Evolutionary conservation across 2,888 invertebrate species (phyloP), one percentile per base, ranked within the genome.

Genomic region (Xylota segnis): DNA sequence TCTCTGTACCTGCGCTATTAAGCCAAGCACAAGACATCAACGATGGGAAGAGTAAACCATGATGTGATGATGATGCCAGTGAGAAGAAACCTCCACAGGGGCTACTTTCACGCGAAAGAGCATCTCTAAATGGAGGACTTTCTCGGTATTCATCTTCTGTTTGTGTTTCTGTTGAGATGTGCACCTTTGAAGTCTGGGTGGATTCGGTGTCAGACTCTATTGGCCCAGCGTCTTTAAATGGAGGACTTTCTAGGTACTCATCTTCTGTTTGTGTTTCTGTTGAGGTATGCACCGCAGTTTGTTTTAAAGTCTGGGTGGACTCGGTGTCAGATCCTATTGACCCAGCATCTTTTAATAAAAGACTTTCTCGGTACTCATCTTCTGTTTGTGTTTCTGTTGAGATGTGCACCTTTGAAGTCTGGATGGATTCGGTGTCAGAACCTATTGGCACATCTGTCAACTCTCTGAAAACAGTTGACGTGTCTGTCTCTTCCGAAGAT

Each of bases 21-120:
- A 86, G 56, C 81, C 81, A 82, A 71, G 84, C 86, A 10, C 77
- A 70, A 16, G 87, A 83, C 77, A 87, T 83, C 78, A 87, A 5
- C 14, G 83, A 83, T 10, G 87, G 83, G 5, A 87, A 87, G n/a
- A 87, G 50, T 32, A 87, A 47, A 12, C 74, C 70, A 9, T 74
- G 61, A 18, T 32, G 72, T n/a, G 66, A 18, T 4, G 66, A 18
- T 4, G 82, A 32, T 1, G 52, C 4, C 0, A 74, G 23, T 37
- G 61, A 58, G 1, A 77, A 18, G 10, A 76, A 76, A 6, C 50
- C 58, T n/a, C 68, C 72, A 14, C 76, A 86, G 2, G 82, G 82
- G 5, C 68, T 82, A 16, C 50, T 72, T 37, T 82, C 86, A 12
- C 76, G 72, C 0, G 61, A 50, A 1, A 54, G 9, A 2, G 37